Evolutionary conservation across 2,888 invertebrate genomes (phyloP).

Genomic region (Blera fallax): DNA sequence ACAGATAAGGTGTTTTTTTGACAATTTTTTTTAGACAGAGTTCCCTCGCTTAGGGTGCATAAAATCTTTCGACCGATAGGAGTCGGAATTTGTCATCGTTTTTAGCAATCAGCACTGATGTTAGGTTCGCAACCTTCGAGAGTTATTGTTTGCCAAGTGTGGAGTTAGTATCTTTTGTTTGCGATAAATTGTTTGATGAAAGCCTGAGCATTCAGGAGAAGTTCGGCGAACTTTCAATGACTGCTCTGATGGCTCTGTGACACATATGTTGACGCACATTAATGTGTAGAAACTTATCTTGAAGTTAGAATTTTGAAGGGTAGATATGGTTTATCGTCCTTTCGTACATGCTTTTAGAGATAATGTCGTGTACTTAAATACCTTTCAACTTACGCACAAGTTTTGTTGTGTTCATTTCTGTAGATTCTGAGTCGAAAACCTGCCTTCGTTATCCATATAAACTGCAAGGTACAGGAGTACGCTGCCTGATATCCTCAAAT

Average conservation of each 20-base stretch:
- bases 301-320: not conserved
- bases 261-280: not conserved
- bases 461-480: no score
- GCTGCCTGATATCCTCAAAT: no score
- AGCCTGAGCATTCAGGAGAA: not conserved
- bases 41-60: not conserved
- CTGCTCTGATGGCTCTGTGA: no score
- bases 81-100: not conserved
- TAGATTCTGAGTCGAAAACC: no score
- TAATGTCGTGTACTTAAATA: no score
- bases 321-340: not conserved
- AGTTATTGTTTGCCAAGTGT: not conserved
- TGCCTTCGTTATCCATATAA: no score
- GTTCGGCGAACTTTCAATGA: constrained; percentile 19
- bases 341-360: no score
- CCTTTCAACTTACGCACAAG: no score
- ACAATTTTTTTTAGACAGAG: no score
- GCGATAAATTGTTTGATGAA: not conserved
- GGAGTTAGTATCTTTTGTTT: not conserved
- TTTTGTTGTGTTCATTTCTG: no score
- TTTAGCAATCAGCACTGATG: not conserved
- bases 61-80: not conserved
- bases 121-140: not conserved
- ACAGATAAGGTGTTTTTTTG: constrained; percentile 1
- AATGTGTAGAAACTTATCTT: not conserved